Evolutionary conservation across 2,888 invertebrate genomes (phyloP), one percentile per base, ranked within the genome.

Genomic region (Timema cristinae): DNA sequence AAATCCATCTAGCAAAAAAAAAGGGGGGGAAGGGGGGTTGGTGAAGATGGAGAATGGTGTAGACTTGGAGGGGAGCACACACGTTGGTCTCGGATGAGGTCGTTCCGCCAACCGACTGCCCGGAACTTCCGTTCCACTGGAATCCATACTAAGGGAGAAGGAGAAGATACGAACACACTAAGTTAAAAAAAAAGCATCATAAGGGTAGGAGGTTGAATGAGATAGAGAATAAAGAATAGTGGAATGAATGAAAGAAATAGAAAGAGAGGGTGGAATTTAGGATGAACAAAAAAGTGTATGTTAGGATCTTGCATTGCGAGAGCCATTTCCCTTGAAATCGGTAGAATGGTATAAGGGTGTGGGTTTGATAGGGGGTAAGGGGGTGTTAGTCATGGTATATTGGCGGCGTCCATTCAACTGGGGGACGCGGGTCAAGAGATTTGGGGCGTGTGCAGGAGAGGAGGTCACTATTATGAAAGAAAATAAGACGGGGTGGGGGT

Each of bases 371-470:
- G 32, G 32, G 32, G 32, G 32, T 32, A 32, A 32, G 32, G 32
- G 32, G 32, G 63, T 63, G 63, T 63, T 63, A 63, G 63, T 63
- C 63, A 63, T 63, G 63, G 63, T 47, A 63, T 63, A 63, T 63
- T 63, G 63, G 63, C 63, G 63, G 47, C 63, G 63, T 32, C 63
- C 13, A 63, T 63, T 63, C 63, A 63, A 63, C 10, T 9, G 9
- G 63, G 63, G 4, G 32, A 32, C 32, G 32, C 32, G 32, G 32
- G 32, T 32, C 32, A 32, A 32, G 32, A 32, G 32, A 32, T 32
- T 32, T 32, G 32, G 32, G 32, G 32, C 32, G 32, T 32, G 32
- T 32, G 32, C 32, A 32, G 32, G 32, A 32, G 32, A 32, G 32
- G 32, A 32, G 32, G 32, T 32, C 32, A 32, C 32, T 32, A 32